Base-by-base conservation (phyloP, 2,888 invertebrate species). In the Hemaris fuciformis region DNA sequence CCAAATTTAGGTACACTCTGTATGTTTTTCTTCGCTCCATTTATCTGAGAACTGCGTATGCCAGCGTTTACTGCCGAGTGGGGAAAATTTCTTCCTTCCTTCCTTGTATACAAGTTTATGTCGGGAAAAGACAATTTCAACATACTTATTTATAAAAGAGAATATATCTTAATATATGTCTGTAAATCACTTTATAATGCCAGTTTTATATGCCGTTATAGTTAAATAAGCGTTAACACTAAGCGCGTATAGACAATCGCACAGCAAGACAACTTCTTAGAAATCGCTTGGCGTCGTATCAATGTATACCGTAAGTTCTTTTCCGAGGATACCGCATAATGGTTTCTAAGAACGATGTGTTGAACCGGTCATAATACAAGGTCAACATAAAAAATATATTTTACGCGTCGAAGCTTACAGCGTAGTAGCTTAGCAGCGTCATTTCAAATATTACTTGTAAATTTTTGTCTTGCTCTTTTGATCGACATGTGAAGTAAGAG, bases 251-350 rank as follows among this genome's bases (percentile, higher is more conserved):
- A 31, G 31, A 18, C 27, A 53, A 31, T 27, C 27, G 31, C 31
- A 31, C 15, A 31, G 27, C 53, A 53, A 31, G 7, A 27, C 31
- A 31, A 53, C 27, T 53, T 53, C 53, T 31, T 0, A 53, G 53
- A 27, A 53, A 31, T 53, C 53, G 18, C 48, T 27, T 27, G 48
- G 27, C 27, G 27, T 53, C 31, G 31, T 53, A 10, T 31, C 8
- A 18, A 27, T 53, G 31, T 53, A 31, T 53, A 53, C 53, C 15
- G 27, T 48, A 53, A 20, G 53, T 31, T 27, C n/a, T 15, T 48
- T 48, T 53, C 53, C 53, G 31, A 53, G 53, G 53, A 53, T 53
- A 10, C 53, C 53, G 53, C 27, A 53, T 53, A 31, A 53, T 53
- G 8, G 18, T 53, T 53, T 53, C 53, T 27, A 18, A 31, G 53